Evolutionary conservation across 2,113 vertebrate genomes (phyloP).

Genomic region (Indicator indicator): DNA sequence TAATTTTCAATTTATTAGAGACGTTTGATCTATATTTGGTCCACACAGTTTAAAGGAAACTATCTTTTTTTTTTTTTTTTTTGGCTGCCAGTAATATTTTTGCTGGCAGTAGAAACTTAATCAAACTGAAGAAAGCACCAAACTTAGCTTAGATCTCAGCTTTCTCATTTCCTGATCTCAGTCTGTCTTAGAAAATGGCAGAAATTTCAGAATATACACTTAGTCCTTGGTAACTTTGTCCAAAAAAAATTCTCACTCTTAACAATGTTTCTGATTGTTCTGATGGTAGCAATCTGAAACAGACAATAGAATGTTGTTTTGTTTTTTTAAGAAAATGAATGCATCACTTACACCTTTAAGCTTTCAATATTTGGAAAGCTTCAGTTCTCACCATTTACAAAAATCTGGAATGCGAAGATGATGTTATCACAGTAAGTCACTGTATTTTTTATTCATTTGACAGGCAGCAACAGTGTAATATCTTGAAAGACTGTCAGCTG

Average conservation of each 20-base stretch:
- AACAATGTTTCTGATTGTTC: background rate
- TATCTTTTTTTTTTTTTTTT: background rate
- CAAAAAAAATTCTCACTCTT: background rate
- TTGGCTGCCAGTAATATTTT: background rate
- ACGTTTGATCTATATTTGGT: background rate
- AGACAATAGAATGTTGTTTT: background rate
- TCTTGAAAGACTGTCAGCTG: background rate
- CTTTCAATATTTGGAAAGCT: background rate
- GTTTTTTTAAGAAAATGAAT: background rate
- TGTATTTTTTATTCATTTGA: background rate
- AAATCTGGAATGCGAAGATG: background rate
- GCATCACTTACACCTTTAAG: background rate
- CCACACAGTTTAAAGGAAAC: background rate
- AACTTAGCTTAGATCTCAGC: background rate
- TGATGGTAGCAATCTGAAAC: background rate
- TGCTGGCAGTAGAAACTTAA: background rate
- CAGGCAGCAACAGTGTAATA: background rate
- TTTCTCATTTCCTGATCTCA: background rate
- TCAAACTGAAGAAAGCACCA: background rate
- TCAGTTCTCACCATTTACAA: background rate
- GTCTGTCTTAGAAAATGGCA: background rate
- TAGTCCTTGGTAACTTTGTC: background rate
- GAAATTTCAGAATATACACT: background rate
- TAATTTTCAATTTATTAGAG: background rate
- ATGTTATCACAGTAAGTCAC: background rate